Percentiles rank a stretch among this genome's conserved stretches.
Evolutionary conservation across 2,797 vertebrate genomes (phyloP).

Genomic region (Fratercula arctica): DNA sequence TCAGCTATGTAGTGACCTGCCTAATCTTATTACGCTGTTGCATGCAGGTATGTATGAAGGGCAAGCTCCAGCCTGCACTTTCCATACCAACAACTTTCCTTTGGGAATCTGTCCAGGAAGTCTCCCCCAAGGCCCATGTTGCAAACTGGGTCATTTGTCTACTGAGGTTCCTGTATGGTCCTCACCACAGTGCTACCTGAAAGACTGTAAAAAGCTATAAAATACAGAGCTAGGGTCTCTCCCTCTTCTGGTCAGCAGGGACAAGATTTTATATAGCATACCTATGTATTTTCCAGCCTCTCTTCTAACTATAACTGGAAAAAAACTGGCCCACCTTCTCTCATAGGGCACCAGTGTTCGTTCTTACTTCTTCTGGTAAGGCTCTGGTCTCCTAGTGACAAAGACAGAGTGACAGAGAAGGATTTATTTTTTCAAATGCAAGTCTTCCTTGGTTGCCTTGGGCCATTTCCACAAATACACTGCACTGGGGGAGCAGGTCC

Average conservation of each 20-base stretch:
- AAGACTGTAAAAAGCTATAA: background rate
- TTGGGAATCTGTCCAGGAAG: slow-evolving; percentile 53
- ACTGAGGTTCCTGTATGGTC: background rate
- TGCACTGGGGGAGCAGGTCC: background rate
- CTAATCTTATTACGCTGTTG: slow-evolving; percentile 50
- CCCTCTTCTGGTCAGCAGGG: background rate
- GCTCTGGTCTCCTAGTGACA: background rate
- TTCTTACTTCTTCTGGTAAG: background rate
- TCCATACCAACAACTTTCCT: slow-evolving; percentile 11
- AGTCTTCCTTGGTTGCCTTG: background rate
- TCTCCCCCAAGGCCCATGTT: background rate
- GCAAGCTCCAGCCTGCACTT: slow-evolving; percentile 57
- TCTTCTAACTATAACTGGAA: background rate
- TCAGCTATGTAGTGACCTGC: slow-evolving; percentile 60
- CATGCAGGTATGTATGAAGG: slow-evolving; percentile 57
- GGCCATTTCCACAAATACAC: background rate
- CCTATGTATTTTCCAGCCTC: background rate
- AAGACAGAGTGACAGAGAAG: background rate
- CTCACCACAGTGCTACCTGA: background rate
- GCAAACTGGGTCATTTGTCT: slow-evolving; percentile 36
- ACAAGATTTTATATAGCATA: background rate
- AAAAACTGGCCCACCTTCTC: background rate
- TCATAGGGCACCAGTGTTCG: background rate
- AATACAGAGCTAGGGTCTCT: background rate
- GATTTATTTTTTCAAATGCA: background rate